Evolutionary conservation across 2,113 vertebrate species (phyloP), one percentile per base, ranked within the genome.

Genomic region (Tor tambroides): DNA sequence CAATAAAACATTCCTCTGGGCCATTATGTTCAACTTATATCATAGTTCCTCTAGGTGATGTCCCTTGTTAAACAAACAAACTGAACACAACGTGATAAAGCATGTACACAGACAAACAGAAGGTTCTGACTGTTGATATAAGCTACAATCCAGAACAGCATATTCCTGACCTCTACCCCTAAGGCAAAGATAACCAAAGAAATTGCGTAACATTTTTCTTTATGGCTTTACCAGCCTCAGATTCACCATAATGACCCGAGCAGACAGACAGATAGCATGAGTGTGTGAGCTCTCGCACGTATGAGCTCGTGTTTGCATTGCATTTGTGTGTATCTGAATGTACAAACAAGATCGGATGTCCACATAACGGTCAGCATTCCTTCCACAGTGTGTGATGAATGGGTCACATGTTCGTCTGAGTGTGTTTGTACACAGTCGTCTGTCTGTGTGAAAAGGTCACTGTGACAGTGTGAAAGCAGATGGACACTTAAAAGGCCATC

Each of bases 401-500:
- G 11, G 32, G 32, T 65, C 59, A 38, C 56, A 43, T 38, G 74
- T 82, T 54, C 26, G 59, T 65, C n/a, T 80, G 77, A 32, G 76
- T 54, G 77, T 80, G 54, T 75, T 23, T 41, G 61, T 59, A 19
- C 56, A 21, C 21, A 59, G 46, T 46, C 75, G 59, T 56, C 23
- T 0, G 23, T 79, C 30, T 82, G 87, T 56, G 54, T 41, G 65
- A 90, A 91, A 94, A 92, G 91, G 88, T 92, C 87, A 88, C 84
- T 89, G 87, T 92, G 92, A 94, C 92, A 92, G 87, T 77, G 46
- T 32, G 84, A 88, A 89, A 91, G 91, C 88, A 86, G 88, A 91
- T 86, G 38, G 91, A 93, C 92, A 92, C 89, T 90, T 93, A 88
- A 94, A 95, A 95, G 92, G 80, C 80, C 91, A 89, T 89, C 86